Evolutionary conservation across 1,140 invertebrate species (phyloP), one percentile per base, ranked within the genome.

Genomic region (Eumeta japonica): DNA sequence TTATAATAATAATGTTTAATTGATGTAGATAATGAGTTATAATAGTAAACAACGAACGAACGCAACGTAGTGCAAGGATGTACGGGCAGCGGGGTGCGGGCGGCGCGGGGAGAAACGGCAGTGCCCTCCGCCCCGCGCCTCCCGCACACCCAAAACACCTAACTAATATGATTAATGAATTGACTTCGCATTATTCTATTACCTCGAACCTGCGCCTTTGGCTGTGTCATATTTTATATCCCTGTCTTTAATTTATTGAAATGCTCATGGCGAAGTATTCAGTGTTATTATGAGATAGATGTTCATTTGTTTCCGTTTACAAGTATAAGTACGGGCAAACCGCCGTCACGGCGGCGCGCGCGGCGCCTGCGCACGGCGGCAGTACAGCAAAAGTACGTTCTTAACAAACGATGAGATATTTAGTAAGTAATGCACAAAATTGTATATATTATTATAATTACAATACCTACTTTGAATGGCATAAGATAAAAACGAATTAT

Each of bases 1-100:
- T 72, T 63, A 74, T 74, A 72, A 70, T 72, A 70, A 63, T 71
- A 74, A 74, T 72, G 65, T 74, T 63, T 73, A 74, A 74, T 74
- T 74, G 70, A 74, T 74, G 70, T 70, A 62, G 57, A 55, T 74
- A 66, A 72, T 74, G 61, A 71, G 56, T 72, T 63, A 68, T 68
- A 64, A 71, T 67, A 71, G 65, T 71, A 65, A 62, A 71, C 24
- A 35, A 72, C 61, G 62, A 66, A 68, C 62, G 56, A 49, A 60
- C 67, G 65, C 63, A 70, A 67, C 58, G 48, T 52, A 63, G 60
- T 64, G 66, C 59, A 59, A 52, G 56, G 55, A 55, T 57, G 55
- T 62, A 15, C 12, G 34, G 34, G n/a, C 5, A 7, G 13, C 28
- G n/a, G n/a, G n/a, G 34, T 55, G 52, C 50, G 47, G 53, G 51